phyloP scores from a whole-genome alignment of 2,113 vertebrate species.

The Copsychus sechellarum region DNA sequence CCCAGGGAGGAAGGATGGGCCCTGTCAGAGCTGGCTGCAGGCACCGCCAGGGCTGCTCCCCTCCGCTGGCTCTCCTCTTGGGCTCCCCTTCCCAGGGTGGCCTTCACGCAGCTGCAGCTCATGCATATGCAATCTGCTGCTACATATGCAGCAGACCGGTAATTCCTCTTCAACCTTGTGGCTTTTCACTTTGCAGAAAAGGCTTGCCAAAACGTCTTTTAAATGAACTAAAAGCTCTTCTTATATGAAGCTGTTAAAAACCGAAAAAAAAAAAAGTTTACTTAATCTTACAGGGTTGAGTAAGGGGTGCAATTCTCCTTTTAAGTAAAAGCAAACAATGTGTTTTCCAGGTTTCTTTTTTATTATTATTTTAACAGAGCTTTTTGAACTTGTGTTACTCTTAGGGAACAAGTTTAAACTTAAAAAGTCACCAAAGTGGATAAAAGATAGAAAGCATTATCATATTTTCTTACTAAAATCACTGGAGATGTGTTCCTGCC shows the following conservation, averaged over 20 bases:
- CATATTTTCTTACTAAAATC: constrained; percentile 15
- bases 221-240: background rate
- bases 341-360: background rate
- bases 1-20: background rate
- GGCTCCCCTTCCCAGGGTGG: background rate
- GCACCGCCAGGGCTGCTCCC: background rate
- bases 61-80: background rate
- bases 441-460: background rate
- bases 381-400: background rate
- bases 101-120: constrained; percentile 13
- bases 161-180: constrained; percentile 20
- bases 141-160: constrained; percentile 6
- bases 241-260: background rate
- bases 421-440: background rate
- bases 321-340: background rate
- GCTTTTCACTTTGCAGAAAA: background rate
- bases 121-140: constrained; percentile 19
- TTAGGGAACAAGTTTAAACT: background rate
- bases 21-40: background rate
- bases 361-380: background rate
- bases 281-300: background rate
- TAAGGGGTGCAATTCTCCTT: background rate
- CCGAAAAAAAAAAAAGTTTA: background rate
- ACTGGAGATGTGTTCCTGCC: background rate
- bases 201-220: background rate